Evolutionary conservation across 2,797 vertebrate species (phyloP).

Genomic region (Sciurus vulgaris): DNA sequence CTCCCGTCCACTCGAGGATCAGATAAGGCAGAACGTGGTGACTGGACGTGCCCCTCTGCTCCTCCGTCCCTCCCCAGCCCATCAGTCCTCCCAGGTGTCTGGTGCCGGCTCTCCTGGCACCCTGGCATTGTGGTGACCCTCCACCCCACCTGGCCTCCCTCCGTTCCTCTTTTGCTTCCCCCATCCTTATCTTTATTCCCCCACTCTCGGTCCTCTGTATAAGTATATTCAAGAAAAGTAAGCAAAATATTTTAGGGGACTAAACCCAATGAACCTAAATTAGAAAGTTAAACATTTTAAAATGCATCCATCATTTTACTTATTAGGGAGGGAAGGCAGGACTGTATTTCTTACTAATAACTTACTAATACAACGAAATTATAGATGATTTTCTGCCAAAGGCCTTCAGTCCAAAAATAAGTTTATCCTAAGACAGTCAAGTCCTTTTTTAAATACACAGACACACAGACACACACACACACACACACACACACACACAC

Average conservation of each 20-base stretch:
- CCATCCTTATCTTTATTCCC: background rate
- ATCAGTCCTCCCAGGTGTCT: background rate
- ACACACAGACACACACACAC: background rate
- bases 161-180: background rate
- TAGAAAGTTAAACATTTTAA: background rate
- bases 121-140: too few relatives aligned
- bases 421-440: background rate
- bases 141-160: background rate
- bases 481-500: background rate
- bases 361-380: background rate
- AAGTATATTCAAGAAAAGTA: background rate
- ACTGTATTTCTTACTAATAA: background rate
- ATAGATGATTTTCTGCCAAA: background rate
- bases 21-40: too few relatives aligned
- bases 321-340: background rate
- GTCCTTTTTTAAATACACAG: background rate
- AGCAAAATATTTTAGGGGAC: background rate
- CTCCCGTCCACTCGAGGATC: background rate
- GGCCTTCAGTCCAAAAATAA: background rate
- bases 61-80: background rate
- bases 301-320: background rate
- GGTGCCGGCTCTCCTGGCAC: background rate
- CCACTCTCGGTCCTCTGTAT: background rate
- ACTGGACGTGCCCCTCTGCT: background rate
- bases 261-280: background rate